These are phyloP conservation scores for Syngnathus rostellatus DNA, from an alignment of 2,797 vertebrate genomes.

Conservation along the genomic window DNA sequence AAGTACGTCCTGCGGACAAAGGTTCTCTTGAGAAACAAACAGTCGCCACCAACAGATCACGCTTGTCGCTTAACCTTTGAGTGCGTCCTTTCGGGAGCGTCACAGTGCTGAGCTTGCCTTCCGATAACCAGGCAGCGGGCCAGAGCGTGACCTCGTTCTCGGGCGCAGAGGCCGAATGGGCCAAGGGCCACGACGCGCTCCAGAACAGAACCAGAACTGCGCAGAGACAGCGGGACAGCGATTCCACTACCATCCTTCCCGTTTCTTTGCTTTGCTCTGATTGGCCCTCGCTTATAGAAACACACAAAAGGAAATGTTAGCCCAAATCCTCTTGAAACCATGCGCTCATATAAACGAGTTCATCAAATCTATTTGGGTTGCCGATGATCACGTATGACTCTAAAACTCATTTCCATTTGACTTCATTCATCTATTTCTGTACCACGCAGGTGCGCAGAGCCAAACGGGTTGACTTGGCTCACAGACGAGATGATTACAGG, in stretches of 20 bases:
- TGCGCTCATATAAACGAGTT: neutral
- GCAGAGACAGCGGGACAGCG: slow-evolving; percentile 46
- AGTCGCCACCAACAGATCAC: neutral
- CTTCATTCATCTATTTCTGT: neutral
- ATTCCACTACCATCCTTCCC: slow-evolving; percentile 33
- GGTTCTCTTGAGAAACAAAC: neutral
- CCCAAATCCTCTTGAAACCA: neutral
- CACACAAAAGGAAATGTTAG: slow-evolving; percentile 14
- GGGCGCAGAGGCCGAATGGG: slow-evolving; percentile 43
- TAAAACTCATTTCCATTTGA: neutral
- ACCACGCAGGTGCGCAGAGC: neutral
- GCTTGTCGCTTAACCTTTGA: slow-evolving; percentile 67
- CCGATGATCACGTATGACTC: neutral
- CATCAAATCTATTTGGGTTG: neutral
- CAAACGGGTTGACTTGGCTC: neutral
- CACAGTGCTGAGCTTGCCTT: slow-evolving; percentile 73
- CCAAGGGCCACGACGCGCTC: slow-evolving; percentile 33
- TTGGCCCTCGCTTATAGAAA: slow-evolving; percentile 27
- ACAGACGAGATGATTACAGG: slow-evolving; percentile 43
- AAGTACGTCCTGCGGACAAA: slow-evolving; percentile 74
- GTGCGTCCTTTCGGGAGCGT: slow-evolving; percentile 75
- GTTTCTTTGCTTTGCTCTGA: slow-evolving; percentile 14
- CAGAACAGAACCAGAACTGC: slow-evolving; percentile 48
- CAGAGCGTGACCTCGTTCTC: slow-evolving; percentile 75
- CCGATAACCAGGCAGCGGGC: slow-evolving; percentile 71